Percentiles rank a stretch among this genome's conserved stretches.
These are phyloP conservation scores for Xylota sylvarum DNA, from an alignment of 2,888 invertebrate genomes.

Conservation along the genomic window DNA sequence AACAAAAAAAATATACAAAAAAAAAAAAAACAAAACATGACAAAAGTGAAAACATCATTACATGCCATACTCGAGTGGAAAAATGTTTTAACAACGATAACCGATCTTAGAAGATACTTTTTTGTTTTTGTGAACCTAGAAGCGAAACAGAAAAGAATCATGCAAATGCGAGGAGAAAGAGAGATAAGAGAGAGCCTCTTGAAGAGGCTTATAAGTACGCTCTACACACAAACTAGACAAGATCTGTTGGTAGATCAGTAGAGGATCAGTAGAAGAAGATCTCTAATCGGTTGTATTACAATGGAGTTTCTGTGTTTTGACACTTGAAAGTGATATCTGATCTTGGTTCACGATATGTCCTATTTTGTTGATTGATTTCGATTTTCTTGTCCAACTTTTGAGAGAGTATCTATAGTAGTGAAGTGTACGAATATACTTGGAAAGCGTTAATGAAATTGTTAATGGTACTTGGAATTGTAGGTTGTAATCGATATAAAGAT, in stretches of 20 bases:
- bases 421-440: not conserved
- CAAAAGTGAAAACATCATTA: constrained; percentile 22
- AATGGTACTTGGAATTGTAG: constrained; percentile 3
- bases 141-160: not conserved
- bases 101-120: constrained; percentile 1
- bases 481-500: constrained; percentile 20
- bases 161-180: constrained; percentile 13
- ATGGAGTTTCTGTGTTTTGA: constrained; percentile 6
- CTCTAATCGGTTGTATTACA: constrained; percentile 26
- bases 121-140: constrained; percentile 1
- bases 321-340: constrained; percentile 35
- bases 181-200: not conserved
- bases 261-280: constrained; percentile 24
- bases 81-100: not conserved
- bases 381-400: not conserved
- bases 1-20: not conserved
- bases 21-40: no score
- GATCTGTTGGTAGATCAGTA: not conserved
- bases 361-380: constrained; percentile 33
- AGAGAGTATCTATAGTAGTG: constrained; percentile 2
- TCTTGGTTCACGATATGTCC: constrained; percentile 22
- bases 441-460: constrained; percentile 15
- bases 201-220: constrained; percentile 6
- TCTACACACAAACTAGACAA: not conserved
- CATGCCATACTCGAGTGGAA: not conserved